These are phyloP conservation scores for Ctenicera cuprea DNA, from an alignment of 2,888 invertebrate genomes.

Conservation along the genomic window DNA sequence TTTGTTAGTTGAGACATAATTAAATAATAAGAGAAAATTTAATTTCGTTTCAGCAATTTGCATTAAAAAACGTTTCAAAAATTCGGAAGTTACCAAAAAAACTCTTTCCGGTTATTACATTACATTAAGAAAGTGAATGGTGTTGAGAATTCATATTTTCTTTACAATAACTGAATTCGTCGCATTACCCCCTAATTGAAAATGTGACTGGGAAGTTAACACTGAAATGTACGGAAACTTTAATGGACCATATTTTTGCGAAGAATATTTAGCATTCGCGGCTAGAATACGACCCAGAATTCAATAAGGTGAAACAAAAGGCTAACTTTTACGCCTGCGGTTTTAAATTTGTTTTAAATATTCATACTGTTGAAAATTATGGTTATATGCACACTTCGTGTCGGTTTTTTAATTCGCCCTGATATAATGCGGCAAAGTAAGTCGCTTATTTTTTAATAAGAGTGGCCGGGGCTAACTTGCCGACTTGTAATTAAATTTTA, in stretches of 20 bases:
- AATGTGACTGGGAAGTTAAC: constrained; percentile 48
- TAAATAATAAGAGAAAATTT: constrained; percentile 31
- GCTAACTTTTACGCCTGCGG: background rate
- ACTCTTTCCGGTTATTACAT: constrained; percentile 33
- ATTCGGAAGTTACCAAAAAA: constrained; percentile 7
- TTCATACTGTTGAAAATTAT: background rate
- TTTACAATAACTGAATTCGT: constrained; percentile 30
- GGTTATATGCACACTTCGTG: background rate
- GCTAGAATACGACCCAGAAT: background rate
- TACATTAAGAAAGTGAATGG: constrained; percentile 27
- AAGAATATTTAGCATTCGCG: constrained; percentile 31
- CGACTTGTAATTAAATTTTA: constrained; percentile 27
- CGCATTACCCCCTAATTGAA: constrained; percentile 39
- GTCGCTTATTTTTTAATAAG: constrained; percentile 12
- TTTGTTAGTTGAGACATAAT: background rate
- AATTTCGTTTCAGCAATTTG: constrained; percentile 37
- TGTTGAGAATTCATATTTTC: constrained; percentile 35
- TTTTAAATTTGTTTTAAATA: constrained; percentile 24
- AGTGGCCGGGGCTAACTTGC: background rate
- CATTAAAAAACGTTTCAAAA: constrained; percentile 20
- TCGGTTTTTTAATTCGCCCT: constrained; percentile 10
- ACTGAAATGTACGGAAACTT: constrained; percentile 27
- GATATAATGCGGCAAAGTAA: constrained; percentile 2
- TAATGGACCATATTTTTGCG: constrained; percentile 38
- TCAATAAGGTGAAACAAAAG: constrained; percentile 27